phyloP scores from a whole-genome alignment of 2,888 invertebrate genomes.

The Ptilodon capucinus region DNA sequence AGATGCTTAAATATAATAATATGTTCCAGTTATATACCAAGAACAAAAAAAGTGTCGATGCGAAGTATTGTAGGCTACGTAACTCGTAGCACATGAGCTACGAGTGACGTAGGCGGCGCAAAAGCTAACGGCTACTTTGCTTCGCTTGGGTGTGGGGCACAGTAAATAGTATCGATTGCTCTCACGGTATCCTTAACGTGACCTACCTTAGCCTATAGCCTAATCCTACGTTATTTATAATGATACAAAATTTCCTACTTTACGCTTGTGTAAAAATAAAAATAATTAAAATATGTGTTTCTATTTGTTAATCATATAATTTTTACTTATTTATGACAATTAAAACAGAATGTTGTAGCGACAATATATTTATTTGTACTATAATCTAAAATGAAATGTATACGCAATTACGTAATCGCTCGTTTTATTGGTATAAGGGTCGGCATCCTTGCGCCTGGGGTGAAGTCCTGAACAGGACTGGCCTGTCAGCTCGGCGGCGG shows the following conservation, averaged over 20 bases:
- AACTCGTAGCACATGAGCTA: slow-evolving; percentile 31
- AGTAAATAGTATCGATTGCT: slow-evolving; percentile 56
- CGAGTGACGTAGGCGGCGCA: slow-evolving; percentile 56
- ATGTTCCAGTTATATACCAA: neutral
- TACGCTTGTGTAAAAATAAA: too few species aligned
- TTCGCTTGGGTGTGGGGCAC: slow-evolving; percentile 47
- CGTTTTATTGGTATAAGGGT: slow-evolving; percentile 24
- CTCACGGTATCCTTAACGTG: slow-evolving; percentile 42
- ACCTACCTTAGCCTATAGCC: slow-evolving; percentile 47
- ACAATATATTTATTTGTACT: neutral
- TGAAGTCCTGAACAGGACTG: slow-evolving; percentile 71
- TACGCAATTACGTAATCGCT: slow-evolving; percentile 51
- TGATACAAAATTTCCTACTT: neutral
- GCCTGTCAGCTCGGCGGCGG: slow-evolving; percentile 67
- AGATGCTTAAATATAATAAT: too few species aligned
- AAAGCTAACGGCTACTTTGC: slow-evolving; percentile 57
- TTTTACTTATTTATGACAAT: too few species aligned
- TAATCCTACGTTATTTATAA: slow-evolving; percentile 2
- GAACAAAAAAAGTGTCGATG: slow-evolving; percentile 12
- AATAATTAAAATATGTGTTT: too few species aligned
- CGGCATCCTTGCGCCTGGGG: slow-evolving; percentile 45
- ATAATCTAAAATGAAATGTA: slow-evolving; percentile 11
- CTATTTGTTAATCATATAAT: too few species aligned
- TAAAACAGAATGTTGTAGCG: neutral
- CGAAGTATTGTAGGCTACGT: slow-evolving; percentile 28